Conservation (phyloP, 1,140 invertebrate genomes). For the Phthorimaea operculella region DNA sequence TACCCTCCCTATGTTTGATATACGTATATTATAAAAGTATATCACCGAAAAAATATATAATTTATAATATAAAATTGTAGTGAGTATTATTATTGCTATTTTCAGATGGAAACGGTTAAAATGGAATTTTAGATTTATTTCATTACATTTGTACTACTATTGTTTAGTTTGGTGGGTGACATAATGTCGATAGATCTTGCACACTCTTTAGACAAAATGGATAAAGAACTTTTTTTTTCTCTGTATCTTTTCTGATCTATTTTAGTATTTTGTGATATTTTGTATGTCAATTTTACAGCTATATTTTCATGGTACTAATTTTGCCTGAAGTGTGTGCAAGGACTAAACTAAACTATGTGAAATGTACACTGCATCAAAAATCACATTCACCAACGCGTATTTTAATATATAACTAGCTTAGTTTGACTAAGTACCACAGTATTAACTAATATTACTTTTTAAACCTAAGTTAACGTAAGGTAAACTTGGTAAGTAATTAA, state of each 20-base stretch:
- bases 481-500: neutral
- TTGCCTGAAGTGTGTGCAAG: no score
- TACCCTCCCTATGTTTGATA: neutral
- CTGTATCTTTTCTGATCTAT: no score
- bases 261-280: no score
- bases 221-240: no score
- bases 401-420: slow-evolving; percentile 8
- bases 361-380: neutral
- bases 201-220: neutral
- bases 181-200: neutral
- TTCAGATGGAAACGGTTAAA: no score
- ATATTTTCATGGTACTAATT: no score
- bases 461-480: slow-evolving; percentile 1
- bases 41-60: neutral
- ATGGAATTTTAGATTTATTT: neutral
- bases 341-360: no score
- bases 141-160: neutral
- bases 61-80: neutral
- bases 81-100: neutral
- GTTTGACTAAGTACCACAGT: slow-evolving; percentile 37
- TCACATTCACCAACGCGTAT: slow-evolving; percentile 23
- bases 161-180: neutral
- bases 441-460: slow-evolving; percentile 7
- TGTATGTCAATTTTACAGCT: no score
- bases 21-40: neutral